These are phyloP conservation scores for Nipponia nippon DNA, from an alignment of 2,113 vertebrate genomes.

Conservation along the genomic window DNA sequence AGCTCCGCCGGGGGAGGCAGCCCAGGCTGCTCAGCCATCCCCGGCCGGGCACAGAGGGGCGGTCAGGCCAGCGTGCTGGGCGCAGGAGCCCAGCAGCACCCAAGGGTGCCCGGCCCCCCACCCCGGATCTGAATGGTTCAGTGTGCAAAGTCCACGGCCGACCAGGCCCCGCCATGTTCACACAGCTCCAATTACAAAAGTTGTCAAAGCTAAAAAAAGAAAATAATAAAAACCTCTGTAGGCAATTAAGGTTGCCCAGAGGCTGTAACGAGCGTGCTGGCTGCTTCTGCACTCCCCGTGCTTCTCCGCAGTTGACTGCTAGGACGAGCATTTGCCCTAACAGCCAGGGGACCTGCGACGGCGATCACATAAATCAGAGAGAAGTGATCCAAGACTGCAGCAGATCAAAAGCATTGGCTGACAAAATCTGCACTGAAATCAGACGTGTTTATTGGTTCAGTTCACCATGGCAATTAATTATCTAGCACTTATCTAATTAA, in stretches of 20 bases:
- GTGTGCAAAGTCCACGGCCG: rapidly evolving
- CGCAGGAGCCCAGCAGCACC: background rate
- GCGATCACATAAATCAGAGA: background rate
- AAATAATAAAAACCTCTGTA: background rate
- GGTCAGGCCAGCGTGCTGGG: background rate
- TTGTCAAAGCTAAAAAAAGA: background rate
- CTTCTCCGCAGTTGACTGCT: background rate
- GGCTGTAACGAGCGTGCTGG: background rate
- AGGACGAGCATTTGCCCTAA: background rate
- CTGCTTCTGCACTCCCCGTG: background rate
- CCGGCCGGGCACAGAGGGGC: background rate
- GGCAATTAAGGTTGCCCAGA: background rate
- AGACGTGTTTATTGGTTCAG: constrained; percentile 1
- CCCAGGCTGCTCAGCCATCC: background rate
- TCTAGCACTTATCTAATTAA: constrained; percentile 27
- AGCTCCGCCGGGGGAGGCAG: background rate
- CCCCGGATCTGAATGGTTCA: background rate
- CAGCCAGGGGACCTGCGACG: background rate
- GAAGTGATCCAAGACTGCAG: background rate
- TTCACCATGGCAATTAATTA: constrained; percentile 35
- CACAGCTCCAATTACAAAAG: background rate
- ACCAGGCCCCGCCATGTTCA: background rate
- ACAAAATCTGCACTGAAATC: background rate
- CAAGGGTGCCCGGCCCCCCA: rapidly evolving
- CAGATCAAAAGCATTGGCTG: background rate